A percentile compares a stretch with the other conserved stretches of the same genome.
These are phyloP conservation scores for Mythimna impura DNA, from an alignment of 2,888 invertebrate genomes.

Conservation along the genomic window DNA sequence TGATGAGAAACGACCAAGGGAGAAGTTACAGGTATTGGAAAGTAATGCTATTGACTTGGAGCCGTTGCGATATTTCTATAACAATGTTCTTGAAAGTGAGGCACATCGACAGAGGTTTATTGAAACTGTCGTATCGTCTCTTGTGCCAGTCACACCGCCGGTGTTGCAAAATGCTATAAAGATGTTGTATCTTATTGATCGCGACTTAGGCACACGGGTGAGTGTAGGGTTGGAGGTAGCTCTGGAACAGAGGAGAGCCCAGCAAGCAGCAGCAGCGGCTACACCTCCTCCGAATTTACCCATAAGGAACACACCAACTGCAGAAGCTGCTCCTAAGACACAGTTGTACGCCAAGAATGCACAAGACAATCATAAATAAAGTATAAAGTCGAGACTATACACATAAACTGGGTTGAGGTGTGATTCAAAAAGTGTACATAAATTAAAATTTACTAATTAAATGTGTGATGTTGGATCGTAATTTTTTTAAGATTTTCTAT, in stretches of 20 bases:
- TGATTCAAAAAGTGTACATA: too few species aligned
- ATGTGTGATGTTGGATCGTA: too few species aligned
- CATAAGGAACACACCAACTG: slow-evolving; percentile 28
- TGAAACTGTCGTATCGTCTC: slow-evolving; percentile 17
- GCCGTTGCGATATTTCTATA: slow-evolving; percentile 94
- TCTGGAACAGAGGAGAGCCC: slow-evolving; percentile 27
- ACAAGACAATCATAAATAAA: slow-evolving; percentile 7
- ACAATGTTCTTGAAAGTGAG: slow-evolving; percentile 91
- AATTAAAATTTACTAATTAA: too few species aligned
- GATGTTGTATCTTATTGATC: slow-evolving; percentile 93
- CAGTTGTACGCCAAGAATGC: background rate
- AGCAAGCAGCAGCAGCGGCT: slow-evolving; percentile 26
- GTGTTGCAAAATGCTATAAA: slow-evolving; percentile 92
- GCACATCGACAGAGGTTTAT: slow-evolving; percentile 61
- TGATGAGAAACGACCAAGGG: slow-evolving; percentile 59
- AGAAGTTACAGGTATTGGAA: slow-evolving; percentile 60
- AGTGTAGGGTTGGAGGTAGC: slow-evolving; percentile 65
- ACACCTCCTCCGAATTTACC: slow-evolving; percentile 14
- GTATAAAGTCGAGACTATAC: background rate
- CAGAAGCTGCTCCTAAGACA: slow-evolving; percentile 18
- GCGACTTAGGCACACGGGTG: slow-evolving; percentile 93
- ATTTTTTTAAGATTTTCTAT: too few species aligned
- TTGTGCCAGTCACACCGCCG: slow-evolving; percentile 46
- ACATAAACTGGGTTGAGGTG: background rate
- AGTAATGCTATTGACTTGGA: slow-evolving; percentile 66